Evolutionary conservation across 1,140 invertebrate genomes (phyloP).

Genomic region (Solen grandis): DNA sequence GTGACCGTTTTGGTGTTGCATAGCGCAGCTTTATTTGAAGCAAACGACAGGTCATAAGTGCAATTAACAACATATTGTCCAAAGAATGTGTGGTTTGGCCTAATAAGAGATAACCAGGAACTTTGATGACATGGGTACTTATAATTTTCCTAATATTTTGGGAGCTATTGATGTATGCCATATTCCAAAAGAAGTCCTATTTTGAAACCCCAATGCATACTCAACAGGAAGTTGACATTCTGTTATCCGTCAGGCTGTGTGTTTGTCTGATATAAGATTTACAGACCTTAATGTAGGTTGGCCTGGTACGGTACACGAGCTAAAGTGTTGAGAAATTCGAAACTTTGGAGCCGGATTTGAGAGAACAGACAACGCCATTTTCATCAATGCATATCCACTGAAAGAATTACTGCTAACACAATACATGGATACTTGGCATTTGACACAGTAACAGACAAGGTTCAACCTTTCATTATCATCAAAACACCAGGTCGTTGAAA

Average conservation of each 20-base stretch:
- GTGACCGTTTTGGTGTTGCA: constrained; percentile 17
- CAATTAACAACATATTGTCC: not conserved
- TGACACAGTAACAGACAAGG: constrained; percentile 65
- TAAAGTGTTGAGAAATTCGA: constrained; percentile 57
- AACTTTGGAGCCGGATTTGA: constrained; percentile 49
- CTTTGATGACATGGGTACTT: constrained; percentile 16
- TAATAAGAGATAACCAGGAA: not conserved
- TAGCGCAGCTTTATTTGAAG: not conserved
- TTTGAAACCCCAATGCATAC: constrained; percentile 43
- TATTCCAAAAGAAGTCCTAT: constrained; percentile 46
- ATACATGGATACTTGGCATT: constrained; percentile 58
- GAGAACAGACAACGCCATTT: constrained; percentile 41
- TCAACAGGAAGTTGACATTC: constrained; percentile 55
- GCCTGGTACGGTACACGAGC: constrained; percentile 56
- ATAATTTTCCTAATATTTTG: constrained; percentile 46
- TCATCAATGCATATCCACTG: constrained; percentile 57
- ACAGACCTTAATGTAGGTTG: constrained; percentile 44
- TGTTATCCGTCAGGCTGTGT: constrained; percentile 48
- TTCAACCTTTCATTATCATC: constrained; percentile 71
- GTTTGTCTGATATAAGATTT: constrained; percentile 47
- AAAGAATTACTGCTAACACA: constrained; percentile 51
- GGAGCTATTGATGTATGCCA: constrained; percentile 53
- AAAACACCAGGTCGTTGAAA: constrained; percentile 72
- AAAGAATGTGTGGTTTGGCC: not conserved
- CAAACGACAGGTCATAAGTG: not conserved